Percentiles rank a stretch among this genome's conserved stretches.
Evolutionary conservation across 2,888 invertebrate genomes (phyloP).

Genomic region (Erynnis tages): DNA sequence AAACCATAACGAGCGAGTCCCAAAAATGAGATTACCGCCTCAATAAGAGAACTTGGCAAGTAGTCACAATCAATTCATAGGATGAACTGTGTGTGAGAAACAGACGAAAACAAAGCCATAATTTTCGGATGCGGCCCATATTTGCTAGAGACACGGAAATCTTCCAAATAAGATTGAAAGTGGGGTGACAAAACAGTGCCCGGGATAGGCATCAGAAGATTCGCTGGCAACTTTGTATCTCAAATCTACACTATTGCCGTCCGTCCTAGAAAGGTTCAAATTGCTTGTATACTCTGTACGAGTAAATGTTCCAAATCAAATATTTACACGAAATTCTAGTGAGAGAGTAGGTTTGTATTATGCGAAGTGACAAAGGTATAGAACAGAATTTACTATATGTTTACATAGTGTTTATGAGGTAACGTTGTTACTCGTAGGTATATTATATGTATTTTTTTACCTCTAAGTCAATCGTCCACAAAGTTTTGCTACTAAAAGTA

Average conservation of each 20-base stretch:
- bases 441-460: too few species aligned
- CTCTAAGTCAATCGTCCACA: too few species aligned
- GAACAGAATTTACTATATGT: too few species aligned
- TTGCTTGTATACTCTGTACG: constrained; percentile 14
- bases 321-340: neutral
- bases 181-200: constrained; percentile 27
- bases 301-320: constrained; percentile 6
- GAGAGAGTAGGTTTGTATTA: too few species aligned
- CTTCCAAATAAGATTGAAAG: constrained; percentile 31
- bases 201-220: constrained; percentile 20
- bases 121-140: constrained; percentile 47
- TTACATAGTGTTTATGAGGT: too few species aligned
- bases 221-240: constrained; percentile 19
- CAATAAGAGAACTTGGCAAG: constrained; percentile 18
- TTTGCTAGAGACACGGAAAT: constrained; percentile 35
- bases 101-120: constrained; percentile 61
- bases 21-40: constrained; percentile 16
- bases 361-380: too few species aligned
- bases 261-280: constrained; percentile 19
- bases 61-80: constrained; percentile 31
- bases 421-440: too few species aligned
- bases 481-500: too few species aligned
- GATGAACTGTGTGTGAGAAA: constrained; percentile 34
- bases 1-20: neutral
- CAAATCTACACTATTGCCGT: constrained; percentile 19